Conservation (phyloP, 2,113 vertebrate genomes). For the Hippocampus mohnikei region DNA sequence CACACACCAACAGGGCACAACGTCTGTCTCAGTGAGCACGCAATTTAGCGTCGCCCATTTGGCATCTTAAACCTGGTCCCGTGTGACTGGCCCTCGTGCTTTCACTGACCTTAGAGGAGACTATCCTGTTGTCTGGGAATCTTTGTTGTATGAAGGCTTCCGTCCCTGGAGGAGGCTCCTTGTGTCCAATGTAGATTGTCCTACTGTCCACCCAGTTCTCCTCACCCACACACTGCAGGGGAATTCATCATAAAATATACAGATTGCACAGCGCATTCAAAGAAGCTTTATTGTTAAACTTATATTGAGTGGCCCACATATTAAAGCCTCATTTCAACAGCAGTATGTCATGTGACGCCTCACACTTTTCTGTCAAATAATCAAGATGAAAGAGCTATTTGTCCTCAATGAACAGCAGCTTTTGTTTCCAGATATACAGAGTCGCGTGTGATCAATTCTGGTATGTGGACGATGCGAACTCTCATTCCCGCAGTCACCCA, state of each 20-base stretch:
- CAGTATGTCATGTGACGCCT: not conserved
- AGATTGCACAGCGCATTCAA: not conserved
- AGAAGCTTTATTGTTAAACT: not conserved
- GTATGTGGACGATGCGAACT: conserved; percentile 28
- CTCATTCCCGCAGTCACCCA: conserved; percentile 2
- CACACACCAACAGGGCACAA: too few relatives aligned
- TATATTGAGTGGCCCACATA: not conserved
- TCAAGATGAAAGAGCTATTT: conserved; percentile 28
- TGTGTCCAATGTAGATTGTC: conserved; percentile 92
- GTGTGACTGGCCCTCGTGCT: not conserved
- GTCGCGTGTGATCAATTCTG: conserved; percentile 48
- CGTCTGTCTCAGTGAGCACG: not conserved
- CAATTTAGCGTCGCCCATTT: not conserved
- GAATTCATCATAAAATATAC: not conserved
- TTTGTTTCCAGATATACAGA: conserved; percentile 39
- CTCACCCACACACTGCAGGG: conserved; percentile 86
- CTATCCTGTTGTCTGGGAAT: conserved; percentile 93
- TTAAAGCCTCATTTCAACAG: not conserved
- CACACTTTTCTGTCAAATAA: not conserved
- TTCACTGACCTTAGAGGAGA: conserved; percentile 88
- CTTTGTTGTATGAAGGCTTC: conserved; percentile 95
- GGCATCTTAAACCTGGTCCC: not conserved
- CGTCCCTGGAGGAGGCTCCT: conserved; percentile 83
- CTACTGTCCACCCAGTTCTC: conserved; percentile 96
- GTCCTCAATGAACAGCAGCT: conserved; percentile 42